Percentiles rank a stretch among this genome's conserved stretches.
These are phyloP conservation scores for Drosophila persimilis DNA, from an alignment of 1,140 invertebrate species.

Conservation along the genomic window DNA sequence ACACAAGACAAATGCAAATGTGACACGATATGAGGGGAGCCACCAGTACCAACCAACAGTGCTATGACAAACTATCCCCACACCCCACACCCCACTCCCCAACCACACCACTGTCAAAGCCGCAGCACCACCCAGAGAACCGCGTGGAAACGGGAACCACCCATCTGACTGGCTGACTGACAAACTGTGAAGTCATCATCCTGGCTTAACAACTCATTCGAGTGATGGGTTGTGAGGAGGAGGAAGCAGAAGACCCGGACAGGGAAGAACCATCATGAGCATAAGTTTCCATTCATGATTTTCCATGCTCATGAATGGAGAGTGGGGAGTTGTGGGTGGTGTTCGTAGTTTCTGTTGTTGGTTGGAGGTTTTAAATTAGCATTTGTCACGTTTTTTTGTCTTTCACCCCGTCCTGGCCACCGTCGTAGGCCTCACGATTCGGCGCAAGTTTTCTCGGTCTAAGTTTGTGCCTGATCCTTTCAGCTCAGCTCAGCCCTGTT, in stretches of 20 bases:
- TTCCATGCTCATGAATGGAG: conserved; percentile 27
- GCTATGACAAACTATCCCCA: conserved; percentile 64
- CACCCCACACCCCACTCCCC: conserved; percentile 27
- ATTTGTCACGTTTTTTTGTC: conserved; percentile 76
- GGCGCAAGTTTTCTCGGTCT: conserved; percentile 62
- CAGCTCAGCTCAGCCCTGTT: conserved; percentile 14
- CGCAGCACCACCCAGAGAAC: conserved; percentile 30
- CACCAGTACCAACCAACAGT: conserved; percentile 1
- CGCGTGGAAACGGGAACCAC: conserved; percentile 22
- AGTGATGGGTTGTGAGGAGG: conserved; percentile 45
- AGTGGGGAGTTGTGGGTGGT: conserved; percentile 40
- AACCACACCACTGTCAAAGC: conserved; percentile 15
- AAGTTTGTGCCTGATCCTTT: conserved; percentile 24
- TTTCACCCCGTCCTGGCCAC: conserved; percentile 32
- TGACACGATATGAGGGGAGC: conserved; percentile 55
- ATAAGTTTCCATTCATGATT: conserved; percentile 78
- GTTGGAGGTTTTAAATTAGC: conserved; percentile 80
- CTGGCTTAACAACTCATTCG: conserved; percentile 80
- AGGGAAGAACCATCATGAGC: conserved; percentile 34
- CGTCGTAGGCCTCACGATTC: conserved; percentile 50
- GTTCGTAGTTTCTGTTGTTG: conserved; percentile 19
- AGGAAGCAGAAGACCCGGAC: conserved; percentile 23
- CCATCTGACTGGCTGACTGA: conserved; percentile 80
- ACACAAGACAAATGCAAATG: conserved; percentile 73
- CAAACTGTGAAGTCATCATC: conserved; percentile 82